These are phyloP conservation scores for Chrysotoxum bicinctum DNA, from an alignment of 2,888 invertebrate species.

Conservation along the genomic window DNA sequence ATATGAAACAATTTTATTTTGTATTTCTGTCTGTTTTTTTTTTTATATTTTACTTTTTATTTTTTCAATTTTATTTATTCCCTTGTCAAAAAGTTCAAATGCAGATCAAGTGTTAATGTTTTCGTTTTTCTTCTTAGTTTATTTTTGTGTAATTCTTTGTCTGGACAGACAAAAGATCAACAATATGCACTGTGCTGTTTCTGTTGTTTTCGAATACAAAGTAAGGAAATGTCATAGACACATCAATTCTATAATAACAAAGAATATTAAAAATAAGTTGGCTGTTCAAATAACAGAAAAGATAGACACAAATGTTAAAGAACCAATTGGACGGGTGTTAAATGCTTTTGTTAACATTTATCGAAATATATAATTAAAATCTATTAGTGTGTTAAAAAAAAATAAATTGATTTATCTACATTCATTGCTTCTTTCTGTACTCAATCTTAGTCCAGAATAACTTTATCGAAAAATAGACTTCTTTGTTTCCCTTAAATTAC, in stretches of 20 bases:
- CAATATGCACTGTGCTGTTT: background rate
- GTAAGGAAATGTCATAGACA: slow-evolving; percentile 11
- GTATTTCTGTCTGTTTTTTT: background rate
- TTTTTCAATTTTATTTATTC: slow-evolving; percentile 8
- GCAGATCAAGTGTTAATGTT: slow-evolving; percentile 15
- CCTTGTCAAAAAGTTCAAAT: slow-evolving; percentile 45
- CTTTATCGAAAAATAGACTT: too few relatives aligned
- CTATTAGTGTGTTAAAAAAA: too few relatives aligned
- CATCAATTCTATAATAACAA: slow-evolving; percentile 1
- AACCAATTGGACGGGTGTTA: background rate
- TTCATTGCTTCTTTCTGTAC: too few relatives aligned
- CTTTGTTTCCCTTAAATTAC: too few relatives aligned
- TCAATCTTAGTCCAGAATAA: too few relatives aligned
- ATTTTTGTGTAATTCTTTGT: slow-evolving; percentile 7
- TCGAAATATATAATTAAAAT: too few relatives aligned
- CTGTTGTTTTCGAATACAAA: background rate
- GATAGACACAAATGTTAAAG: background rate
- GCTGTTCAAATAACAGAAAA: background rate
- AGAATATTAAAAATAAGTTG: background rate
- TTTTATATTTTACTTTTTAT: background rate
- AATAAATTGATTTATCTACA: too few relatives aligned
- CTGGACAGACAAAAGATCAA: slow-evolving; percentile 12
- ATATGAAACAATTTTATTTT: slow-evolving; percentile 40
- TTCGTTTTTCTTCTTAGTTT: background rate
- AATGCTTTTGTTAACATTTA: background rate